Percentiles rank a stretch among this genome's conserved stretches.
These are phyloP conservation scores for Thereva unica DNA, from an alignment of 2,888 invertebrate species.

Conservation along the genomic window DNA sequence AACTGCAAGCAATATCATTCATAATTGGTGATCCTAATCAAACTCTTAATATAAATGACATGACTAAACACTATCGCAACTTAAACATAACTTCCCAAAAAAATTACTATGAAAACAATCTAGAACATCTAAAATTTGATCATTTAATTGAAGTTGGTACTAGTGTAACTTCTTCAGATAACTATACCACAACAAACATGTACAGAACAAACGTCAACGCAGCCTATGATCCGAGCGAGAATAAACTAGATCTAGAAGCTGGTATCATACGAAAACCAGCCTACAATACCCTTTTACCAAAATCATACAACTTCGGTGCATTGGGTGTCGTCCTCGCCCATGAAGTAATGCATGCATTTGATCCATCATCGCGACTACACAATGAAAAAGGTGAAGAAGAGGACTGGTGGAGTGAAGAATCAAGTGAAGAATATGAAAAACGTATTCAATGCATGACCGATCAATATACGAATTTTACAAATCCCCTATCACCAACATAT, in stretches of 20 bases:
- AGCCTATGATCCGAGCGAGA: neutral
- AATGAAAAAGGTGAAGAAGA: neutral
- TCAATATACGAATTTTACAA: neutral
- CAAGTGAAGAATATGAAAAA: neutral
- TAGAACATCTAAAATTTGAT: neutral
- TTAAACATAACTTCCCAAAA: neutral
- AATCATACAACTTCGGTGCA: constrained; percentile 19
- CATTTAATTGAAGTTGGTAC: neutral
- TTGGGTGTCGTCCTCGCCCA: constrained; percentile 11
- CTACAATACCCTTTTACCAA: constrained; percentile 5
- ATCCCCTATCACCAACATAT: neutral
- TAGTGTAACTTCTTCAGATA: too few relatives aligned
- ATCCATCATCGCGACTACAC: neutral
- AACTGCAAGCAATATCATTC: constrained; percentile 5
- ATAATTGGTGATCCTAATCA: constrained; percentile 7
- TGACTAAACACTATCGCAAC: constrained; percentile 11
- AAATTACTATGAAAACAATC: constrained; percentile 15
- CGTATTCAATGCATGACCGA: neutral
- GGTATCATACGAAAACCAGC: constrained; percentile 22
- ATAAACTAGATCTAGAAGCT: constrained; percentile 8
- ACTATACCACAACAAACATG: too few relatives aligned
- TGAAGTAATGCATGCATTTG: constrained; percentile 14
- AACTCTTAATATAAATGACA: neutral
- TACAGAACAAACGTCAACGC: constrained; percentile 17
- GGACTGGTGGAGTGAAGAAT: neutral